These are phyloP conservation scores for Oryctolagus cuniculus DNA, from an alignment of 2,113 vertebrate species.

Conservation along the genomic window DNA sequence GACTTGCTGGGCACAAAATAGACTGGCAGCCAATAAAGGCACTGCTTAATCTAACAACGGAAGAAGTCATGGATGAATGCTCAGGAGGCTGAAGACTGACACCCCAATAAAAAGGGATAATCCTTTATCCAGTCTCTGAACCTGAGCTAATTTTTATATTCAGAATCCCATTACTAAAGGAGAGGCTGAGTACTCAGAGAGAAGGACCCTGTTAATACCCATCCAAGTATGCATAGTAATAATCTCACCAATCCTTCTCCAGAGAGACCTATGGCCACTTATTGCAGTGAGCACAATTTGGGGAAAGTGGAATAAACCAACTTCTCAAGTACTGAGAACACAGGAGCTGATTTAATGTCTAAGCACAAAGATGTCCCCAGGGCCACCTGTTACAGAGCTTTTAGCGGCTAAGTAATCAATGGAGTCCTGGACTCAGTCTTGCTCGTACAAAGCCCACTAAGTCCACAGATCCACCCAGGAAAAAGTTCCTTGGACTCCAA, in stretches of 20 bases:
- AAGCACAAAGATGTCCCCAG: neutral
- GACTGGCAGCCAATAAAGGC: neutral
- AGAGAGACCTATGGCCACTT: neutral
- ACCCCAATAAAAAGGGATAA: neutral
- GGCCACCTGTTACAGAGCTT: neutral
- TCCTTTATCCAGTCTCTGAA: neutral
- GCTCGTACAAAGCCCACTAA: neutral
- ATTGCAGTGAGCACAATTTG: neutral
- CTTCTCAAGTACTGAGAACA: neutral
- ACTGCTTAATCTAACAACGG: neutral
- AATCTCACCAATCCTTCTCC: neutral
- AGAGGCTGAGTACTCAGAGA: neutral
- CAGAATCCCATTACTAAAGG: neutral
- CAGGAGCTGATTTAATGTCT: neutral
- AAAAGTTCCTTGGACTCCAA: conserved; percentile 1
- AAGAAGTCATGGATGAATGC: neutral
- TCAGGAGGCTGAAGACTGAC: neutral
- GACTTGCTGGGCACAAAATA: neutral
- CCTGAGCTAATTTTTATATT: neutral
- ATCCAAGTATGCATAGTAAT: neutral
- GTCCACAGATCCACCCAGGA: neutral
- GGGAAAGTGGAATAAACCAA: neutral
- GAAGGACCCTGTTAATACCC: neutral
- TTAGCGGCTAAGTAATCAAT: neutral
- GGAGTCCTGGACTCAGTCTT: neutral